Evolutionary conservation across 2,797 vertebrate species (phyloP).

Genomic region (Enteromius thamalakanensis): DNA sequence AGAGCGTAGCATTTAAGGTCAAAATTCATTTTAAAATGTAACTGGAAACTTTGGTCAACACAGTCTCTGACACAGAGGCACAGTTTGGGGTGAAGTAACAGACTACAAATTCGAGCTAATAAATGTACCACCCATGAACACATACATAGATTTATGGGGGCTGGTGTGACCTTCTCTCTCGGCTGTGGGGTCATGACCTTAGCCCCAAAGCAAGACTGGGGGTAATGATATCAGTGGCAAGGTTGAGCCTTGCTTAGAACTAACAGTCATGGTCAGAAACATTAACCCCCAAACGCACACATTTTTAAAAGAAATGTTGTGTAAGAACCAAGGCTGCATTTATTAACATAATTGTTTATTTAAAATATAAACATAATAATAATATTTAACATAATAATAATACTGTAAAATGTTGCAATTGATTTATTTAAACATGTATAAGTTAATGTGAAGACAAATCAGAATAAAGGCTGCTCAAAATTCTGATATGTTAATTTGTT

Average conservation of each 20-base stretch:
- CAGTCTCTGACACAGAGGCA: background rate
- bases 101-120: conserved; percentile 10
- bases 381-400: no score
- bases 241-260: background rate
- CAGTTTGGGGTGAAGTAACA: conserved; percentile 5
- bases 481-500: background rate
- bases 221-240: conserved; percentile 8
- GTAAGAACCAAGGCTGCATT: background rate
- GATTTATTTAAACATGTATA: background rate
- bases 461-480: no score
- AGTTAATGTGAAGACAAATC: background rate
- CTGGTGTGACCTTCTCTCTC: conserved; percentile 28
- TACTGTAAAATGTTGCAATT: background rate
- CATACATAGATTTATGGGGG: conserved; percentile 35
- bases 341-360: conserved; percentile 7
- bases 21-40: background rate
- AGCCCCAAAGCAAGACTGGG: background rate
- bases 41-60: background rate
- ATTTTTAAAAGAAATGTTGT: background rate
- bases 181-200: conserved; percentile 35
- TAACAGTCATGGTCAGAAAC: background rate
- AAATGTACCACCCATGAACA: background rate
- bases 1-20: background rate
- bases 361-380: background rate
- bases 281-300: background rate